Percentiles rank a stretch among this genome's conserved stretches.
These are phyloP conservation scores for Oikopleura dioica DNA, from an alignment of 23 tunicate species.

Conservation along the genomic window DNA sequence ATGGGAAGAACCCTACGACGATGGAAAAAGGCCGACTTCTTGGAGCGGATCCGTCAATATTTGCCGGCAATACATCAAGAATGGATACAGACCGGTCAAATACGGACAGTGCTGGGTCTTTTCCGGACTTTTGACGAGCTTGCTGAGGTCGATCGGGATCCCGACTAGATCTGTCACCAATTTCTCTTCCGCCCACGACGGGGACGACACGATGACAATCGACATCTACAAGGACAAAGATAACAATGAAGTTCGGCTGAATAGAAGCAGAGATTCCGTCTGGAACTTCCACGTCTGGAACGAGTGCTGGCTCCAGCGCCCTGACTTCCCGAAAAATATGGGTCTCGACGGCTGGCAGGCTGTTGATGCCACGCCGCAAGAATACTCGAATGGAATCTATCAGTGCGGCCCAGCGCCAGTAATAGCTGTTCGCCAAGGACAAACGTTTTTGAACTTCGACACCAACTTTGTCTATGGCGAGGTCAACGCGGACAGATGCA, in stretches of 20 bases:
- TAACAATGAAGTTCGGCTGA: slow-evolving; percentile 42
- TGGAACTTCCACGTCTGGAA: slow-evolving; percentile 99
- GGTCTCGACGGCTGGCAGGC: slow-evolving; percentile 92
- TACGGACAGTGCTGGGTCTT: slow-evolving; percentile 92
- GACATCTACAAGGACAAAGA: slow-evolving; percentile 40
- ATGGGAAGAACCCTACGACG: slow-evolving; percentile 48
- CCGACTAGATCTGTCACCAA: slow-evolving; percentile 77
- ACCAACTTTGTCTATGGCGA: too few relatives aligned
- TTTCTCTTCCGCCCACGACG: slow-evolving; percentile 85
- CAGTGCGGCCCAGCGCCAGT: too few relatives aligned
- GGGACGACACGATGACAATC: slow-evolving; percentile 64
- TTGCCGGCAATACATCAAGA: slow-evolving; percentile 33
- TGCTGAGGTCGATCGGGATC: slow-evolving; percentile 48
- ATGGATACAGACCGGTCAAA: slow-evolving; percentile 20
- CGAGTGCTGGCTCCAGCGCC: slow-evolving; percentile 59
- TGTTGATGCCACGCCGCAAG: slow-evolving; percentile 83
- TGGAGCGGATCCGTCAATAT: slow-evolving; percentile 73
- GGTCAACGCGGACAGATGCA: too few relatives aligned
- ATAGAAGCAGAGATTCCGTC: too few relatives aligned
- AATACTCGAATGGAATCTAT: slow-evolving; percentile 40
- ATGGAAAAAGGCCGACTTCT: slow-evolving; percentile 21
- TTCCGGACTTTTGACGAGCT: slow-evolving; percentile 54
- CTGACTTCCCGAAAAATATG: slow-evolving; percentile 42
- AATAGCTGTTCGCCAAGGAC: too few relatives aligned
- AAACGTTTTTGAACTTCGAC: too few relatives aligned